phyloP scores from a whole-genome alignment of 2,797 vertebrate species.

The Nannoperca australis region DNA sequence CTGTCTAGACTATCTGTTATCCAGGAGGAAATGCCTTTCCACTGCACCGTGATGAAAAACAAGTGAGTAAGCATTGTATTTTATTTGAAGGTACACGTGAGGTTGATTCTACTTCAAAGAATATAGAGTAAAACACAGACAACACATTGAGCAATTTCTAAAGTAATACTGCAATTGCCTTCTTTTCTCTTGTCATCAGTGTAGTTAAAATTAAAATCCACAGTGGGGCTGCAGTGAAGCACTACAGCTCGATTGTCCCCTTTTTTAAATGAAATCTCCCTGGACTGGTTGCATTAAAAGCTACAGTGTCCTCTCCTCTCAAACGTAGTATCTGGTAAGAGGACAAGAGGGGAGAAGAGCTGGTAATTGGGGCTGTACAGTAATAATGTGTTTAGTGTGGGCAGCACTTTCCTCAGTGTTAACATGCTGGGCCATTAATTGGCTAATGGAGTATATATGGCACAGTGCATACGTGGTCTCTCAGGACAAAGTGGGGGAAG shows the following conservation, averaged over 20 bases:
- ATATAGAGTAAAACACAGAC: background rate
- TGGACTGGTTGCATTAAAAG: slow-evolving; percentile 47
- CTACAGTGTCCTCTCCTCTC: slow-evolving; percentile 36
- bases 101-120: slow-evolving; percentile 16
- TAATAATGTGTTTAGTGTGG: slow-evolving; percentile 80
- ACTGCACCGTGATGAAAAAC: slow-evolving; percentile 24
- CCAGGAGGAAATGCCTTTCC: slow-evolving; percentile 62
- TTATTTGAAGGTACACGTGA: slow-evolving; percentile 23
- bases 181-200: slow-evolving; percentile 18
- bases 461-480: slow-evolving; percentile 58
- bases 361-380: slow-evolving; percentile 74
- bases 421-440: slow-evolving; percentile 83
- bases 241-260: background rate
- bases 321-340: slow-evolving; percentile 41
- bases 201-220: slow-evolving; percentile 40
- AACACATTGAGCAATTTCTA: slow-evolving; percentile 21
- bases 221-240: slow-evolving; percentile 4
- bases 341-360: slow-evolving; percentile 56
- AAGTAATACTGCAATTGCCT: slow-evolving; percentile 9
- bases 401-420: slow-evolving; percentile 74
- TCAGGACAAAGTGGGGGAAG: slow-evolving; percentile 31
- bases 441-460: slow-evolving; percentile 81
- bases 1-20: slow-evolving; percentile 68
- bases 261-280: slow-evolving; percentile 33
- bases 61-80: slow-evolving; percentile 16